Conservation (phyloP, 1,140 invertebrate genomes). For the Lepidostoma basale region DNA sequence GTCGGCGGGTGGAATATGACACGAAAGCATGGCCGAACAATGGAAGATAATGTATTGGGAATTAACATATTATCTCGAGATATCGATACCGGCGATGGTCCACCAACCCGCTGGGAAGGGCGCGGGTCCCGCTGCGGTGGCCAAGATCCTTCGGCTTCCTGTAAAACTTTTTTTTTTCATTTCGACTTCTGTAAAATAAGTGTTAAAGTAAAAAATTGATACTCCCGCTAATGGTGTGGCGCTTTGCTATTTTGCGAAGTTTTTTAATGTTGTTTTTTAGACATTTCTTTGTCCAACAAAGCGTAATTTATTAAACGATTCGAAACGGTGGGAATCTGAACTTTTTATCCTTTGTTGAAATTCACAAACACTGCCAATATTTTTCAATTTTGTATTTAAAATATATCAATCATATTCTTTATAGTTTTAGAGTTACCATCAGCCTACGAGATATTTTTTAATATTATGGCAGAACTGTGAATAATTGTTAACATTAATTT, state of each 20-base stretch:
- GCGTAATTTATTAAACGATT: constrained; percentile 9
- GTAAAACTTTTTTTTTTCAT: constrained; percentile 8
- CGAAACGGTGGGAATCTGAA: not conserved
- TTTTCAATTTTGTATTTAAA: no score
- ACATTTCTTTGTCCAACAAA: constrained; percentile 9
- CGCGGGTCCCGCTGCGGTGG: constrained; percentile 11
- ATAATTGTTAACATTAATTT: no score
- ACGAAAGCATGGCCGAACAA: not conserved
- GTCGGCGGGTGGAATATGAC: not conserved
- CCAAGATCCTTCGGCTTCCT: constrained; percentile 20
- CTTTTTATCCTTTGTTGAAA: not conserved
- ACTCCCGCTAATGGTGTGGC: constrained; percentile 5
- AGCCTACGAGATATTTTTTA: no score
- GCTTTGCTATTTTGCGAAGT: not conserved
- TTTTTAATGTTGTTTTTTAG: not conserved
- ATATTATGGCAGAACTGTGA: no score
- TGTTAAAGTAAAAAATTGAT: not conserved
- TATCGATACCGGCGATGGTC: not conserved
- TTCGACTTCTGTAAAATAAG: constrained; percentile 20
- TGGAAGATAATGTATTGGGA: not conserved
- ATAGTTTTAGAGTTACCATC: no score
- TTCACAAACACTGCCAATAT: not conserved
- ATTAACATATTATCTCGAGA: constrained; percentile 24
- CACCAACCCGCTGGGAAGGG: constrained; percentile 16
- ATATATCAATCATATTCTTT: no score